Evolutionary conservation across 92 coral and sea anemone genomes (phyloP), one percentile per base, ranked within the genome.

Genomic region (Virgularia gustaviana): DNA sequence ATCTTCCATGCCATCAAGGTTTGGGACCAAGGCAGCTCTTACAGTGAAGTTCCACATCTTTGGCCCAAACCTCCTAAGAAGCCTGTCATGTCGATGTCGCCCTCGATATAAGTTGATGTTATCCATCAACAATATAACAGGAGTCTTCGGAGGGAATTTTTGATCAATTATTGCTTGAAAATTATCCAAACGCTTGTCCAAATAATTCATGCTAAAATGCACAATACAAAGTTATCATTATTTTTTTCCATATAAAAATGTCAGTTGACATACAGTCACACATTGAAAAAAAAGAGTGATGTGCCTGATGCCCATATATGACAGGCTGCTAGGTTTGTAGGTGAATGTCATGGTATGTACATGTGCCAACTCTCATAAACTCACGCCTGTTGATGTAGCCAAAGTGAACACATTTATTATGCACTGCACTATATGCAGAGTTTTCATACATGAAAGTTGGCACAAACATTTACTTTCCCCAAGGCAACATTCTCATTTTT

Each of bases 1-100:
- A 5, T 80, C 64, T 38, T 80, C 66, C 32, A 80, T 80, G 4
- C 72, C 80, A 35, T 49, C 37, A 13, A 56, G 45, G 20, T 73
- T 70, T 5, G 85, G 80, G 53, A 80, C 36, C 1, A 80, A 47
- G 62, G 81, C 78, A 35, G 65, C 86, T 29, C 86, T 66, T n/a
- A 56, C 87, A n/a, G 87, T 83, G 51, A 83, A 78, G 63, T 83
- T 83, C 87, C 87, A 83, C 87, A 78, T 83, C 24, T 77, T 77
- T 3, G 85, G 85, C 2, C 75, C 79, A 1, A 74, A 8, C 23
- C 43, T 35, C 32, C 65, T 81, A 44, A 74, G 62, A 38, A 81
- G 75, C 44, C 85, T 49, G 32, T 60, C 68, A 39, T 81, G 85
- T 10, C 81, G 53, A 63, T 53, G 61, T 7, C 73, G 70, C 19